Conservation (phyloP, 2,797 vertebrate species). For the Pelobates cultripes region DNA sequence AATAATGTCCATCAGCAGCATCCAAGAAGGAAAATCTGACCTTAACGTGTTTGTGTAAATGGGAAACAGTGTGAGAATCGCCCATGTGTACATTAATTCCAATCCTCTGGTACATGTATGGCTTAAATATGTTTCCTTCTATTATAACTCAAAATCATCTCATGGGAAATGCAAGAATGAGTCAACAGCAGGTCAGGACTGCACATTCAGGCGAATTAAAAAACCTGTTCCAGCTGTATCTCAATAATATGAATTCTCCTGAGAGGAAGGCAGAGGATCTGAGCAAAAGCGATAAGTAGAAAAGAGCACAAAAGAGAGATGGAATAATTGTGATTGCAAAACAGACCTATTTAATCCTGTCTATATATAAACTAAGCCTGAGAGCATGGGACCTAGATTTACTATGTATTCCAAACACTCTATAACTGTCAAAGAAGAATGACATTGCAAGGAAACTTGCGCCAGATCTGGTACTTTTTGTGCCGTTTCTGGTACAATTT, state of each 20-base stretch:
- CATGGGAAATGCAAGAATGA: constrained; percentile 17
- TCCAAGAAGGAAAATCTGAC: constrained; percentile 23
- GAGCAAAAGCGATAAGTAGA: constrained; percentile 15
- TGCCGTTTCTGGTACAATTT: too few relatives aligned
- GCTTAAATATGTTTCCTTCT: constrained; percentile 42
- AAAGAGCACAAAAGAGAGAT: constrained; percentile 7
- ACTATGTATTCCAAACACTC: neutral
- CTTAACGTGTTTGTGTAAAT: constrained; percentile 29
- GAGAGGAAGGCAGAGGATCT: constrained; percentile 25
- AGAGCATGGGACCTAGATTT: neutral
- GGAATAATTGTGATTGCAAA: constrained; percentile 22
- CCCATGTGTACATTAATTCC: constrained; percentile 39
- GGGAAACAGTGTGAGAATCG: constrained; percentile 17
- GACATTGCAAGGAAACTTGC: neutral
- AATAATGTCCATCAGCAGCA: neutral
- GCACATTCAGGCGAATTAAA: constrained; percentile 30
- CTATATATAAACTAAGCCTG: neutral
- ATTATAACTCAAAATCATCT: constrained; percentile 32
- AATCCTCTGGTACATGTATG: constrained; percentile 30
- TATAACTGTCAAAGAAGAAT: neutral
- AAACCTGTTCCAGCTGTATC: constrained; percentile 16
- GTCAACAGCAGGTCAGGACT: constrained; percentile 44
- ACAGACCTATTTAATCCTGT: constrained; percentile 10
- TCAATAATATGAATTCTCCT: constrained; percentile 19
- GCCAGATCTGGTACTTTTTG: too few relatives aligned